Base-by-base conservation (phyloP, 2,888 invertebrate genomes). In the Baronia brevicornis region DNA sequence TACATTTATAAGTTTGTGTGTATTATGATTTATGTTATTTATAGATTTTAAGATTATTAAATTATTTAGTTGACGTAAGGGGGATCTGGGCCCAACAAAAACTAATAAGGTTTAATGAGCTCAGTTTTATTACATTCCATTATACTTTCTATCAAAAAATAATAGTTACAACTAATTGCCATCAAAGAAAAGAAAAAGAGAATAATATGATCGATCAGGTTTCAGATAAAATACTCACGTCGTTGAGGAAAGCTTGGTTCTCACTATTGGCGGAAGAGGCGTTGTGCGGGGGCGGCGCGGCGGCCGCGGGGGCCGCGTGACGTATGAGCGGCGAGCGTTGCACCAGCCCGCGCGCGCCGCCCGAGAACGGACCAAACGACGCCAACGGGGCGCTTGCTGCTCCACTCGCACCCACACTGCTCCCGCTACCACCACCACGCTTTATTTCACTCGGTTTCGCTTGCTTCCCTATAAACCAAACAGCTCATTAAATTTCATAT, bases 221-320 rank as follows among this genome's bases (percentile, higher is more conserved):
- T n/a, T n/a, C n/a, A n/a, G n/a, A n/a, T n/a, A n/a, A 25, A 6
- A 14, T 38, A 65, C 88, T 82, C 46, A 93, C 93, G 60, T 98
- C 97, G 60, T 95, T 95, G 24, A 98, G 86, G 67, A 97, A 97
- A 27, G 93, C 89, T 77, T 97, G 97, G 85, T 97, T 97, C 73
- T 97, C 97, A 0, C 90, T 87, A 65, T 94, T 93, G 38, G 92
- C 91, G 28, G 91, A 89, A 3, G 91, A 89, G 31, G 92, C 86
- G 45, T 91, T 90, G 26, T 88, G 87, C 37, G 90, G 90, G 8
- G 89, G 86, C 35, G 90, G 11, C 23, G 89, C 47, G 87, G 33
- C 88, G 80, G 44, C 88, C 78, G 33, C 88, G 3, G 89, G 89
- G 28, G 90, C 85, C 6, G 93, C 88, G 71, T 96, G 96, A 35